Conservation (phyloP, 2,888 invertebrate genomes). For the Melanotus villosus region DNA sequence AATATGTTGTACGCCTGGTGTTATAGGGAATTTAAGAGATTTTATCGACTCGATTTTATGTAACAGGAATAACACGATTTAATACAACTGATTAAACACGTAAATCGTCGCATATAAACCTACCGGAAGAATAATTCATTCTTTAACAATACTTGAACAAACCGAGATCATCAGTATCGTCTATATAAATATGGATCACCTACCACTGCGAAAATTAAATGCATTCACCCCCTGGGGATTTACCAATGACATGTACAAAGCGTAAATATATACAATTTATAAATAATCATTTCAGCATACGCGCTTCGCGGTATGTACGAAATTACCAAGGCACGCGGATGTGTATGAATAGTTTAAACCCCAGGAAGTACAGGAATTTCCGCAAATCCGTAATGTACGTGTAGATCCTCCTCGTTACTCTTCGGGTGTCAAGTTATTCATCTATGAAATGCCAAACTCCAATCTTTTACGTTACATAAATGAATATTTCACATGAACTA, state of each 20-base stretch:
- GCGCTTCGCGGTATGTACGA: no score
- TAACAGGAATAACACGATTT: constrained; percentile 20
- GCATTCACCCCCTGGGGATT: not conserved
- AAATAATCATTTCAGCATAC: not conserved
- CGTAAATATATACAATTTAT: not conserved
- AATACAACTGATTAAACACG: constrained; percentile 13
- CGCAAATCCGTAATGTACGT: not conserved
- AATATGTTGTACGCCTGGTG: constrained; percentile 33
- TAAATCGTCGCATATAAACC: constrained; percentile 12
- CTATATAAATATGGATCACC: not conserved
- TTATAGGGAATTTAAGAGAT: constrained; percentile 33
- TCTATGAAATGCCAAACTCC: no score
- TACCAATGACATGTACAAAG: not conserved
- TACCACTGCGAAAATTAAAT: not conserved
- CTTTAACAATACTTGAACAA: not conserved
- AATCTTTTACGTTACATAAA: no score
- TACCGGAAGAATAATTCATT: constrained; percentile 5
- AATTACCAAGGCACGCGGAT: no score
- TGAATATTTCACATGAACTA: no score
- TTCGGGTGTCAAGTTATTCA: no score
- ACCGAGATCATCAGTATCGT: not conserved
- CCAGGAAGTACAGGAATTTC: no score
- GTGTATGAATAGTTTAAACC: no score
- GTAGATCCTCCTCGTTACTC: not conserved
- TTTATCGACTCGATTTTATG: constrained; percentile 40